Percentiles rank a stretch among this genome's conserved stretches.
These are phyloP conservation scores for Mionectes macconnelli DNA, from an alignment of 2,113 vertebrate species.

Conservation along the genomic window DNA sequence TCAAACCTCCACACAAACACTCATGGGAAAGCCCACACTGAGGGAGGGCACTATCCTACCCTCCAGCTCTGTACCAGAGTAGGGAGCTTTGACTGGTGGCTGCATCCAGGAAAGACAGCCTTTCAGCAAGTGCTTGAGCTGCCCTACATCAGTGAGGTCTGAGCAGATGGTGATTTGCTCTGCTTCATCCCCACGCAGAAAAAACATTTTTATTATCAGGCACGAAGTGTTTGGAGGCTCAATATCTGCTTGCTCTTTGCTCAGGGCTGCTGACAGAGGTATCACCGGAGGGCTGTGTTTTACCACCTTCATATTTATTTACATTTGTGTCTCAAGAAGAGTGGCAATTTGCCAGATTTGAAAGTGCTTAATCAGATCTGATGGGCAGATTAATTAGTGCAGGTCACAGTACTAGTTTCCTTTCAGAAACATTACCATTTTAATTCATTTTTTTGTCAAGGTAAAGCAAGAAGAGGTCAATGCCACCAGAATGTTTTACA, in stretches of 20 bases:
- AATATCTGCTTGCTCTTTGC: background rate
- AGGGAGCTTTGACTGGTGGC: background rate
- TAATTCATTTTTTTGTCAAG: conserved; percentile 22
- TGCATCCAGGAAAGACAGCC: background rate
- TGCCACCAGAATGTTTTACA: background rate
- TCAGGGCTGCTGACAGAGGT: background rate
- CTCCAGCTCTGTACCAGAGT: background rate
- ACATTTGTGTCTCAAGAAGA: conserved; percentile 23
- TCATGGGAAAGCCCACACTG: accelerated
- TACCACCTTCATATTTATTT: conserved; percentile 22
- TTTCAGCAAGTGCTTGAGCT: background rate
- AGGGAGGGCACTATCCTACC: background rate
- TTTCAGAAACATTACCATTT: conserved; percentile 32
- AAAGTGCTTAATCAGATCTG: conserved; percentile 45
- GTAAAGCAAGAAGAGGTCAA: conserved; percentile 45
- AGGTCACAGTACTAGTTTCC: background rate
- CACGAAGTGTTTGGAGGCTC: background rate
- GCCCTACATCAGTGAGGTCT: background rate
- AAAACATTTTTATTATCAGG: conserved; percentile 18
- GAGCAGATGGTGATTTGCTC: background rate
- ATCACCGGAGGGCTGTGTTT: background rate
- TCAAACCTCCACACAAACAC: background rate
- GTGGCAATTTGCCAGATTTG: conserved; percentile 52
- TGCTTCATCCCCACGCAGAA: background rate
- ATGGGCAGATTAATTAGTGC: background rate